Conservation (phyloP, 37 sponge, comb jelly and placozoan species). For the Halisarca cf. caerulea region DNA sequence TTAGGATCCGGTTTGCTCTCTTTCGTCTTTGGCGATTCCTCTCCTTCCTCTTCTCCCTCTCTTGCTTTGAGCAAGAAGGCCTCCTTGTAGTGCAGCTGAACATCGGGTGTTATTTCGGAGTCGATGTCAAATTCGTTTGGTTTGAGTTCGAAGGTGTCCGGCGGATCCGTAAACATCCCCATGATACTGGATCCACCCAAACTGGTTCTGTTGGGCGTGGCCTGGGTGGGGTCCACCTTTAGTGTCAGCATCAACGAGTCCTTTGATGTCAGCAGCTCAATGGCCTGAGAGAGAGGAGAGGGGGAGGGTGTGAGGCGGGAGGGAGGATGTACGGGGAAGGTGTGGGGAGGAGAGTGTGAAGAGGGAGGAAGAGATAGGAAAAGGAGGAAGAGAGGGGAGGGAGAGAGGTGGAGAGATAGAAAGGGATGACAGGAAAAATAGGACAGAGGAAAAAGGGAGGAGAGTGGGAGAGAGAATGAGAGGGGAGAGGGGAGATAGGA, state of each 20-base stretch:
- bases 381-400: no score
- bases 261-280: conserved; percentile 61
- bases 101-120: conserved; percentile 48
- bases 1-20: not conserved
- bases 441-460: no score
- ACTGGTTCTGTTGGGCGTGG: not conserved
- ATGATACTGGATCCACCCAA: not conserved
- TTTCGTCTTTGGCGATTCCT: not conserved
- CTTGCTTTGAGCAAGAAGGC: conserved; percentile 52
- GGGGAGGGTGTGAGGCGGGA: no score
- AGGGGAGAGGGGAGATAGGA: not conserved
- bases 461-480: no score
- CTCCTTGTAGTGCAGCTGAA: conserved; percentile 3
- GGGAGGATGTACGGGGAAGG: not conserved
- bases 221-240: conserved; percentile 31
- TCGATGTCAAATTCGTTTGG: conserved; percentile 76
- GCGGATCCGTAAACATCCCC: conserved; percentile 46
- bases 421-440: no score
- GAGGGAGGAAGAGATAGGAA: no score
- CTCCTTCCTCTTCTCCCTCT: not conserved
- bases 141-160: conserved; percentile 61
- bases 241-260: conserved; percentile 65
- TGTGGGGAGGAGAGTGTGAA: no score
- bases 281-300: no score
- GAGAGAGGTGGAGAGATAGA: no score